These are phyloP conservation scores for Drosophila kikkawai DNA, from an alignment of 1,140 invertebrate species.

Conservation along the genomic window DNA sequence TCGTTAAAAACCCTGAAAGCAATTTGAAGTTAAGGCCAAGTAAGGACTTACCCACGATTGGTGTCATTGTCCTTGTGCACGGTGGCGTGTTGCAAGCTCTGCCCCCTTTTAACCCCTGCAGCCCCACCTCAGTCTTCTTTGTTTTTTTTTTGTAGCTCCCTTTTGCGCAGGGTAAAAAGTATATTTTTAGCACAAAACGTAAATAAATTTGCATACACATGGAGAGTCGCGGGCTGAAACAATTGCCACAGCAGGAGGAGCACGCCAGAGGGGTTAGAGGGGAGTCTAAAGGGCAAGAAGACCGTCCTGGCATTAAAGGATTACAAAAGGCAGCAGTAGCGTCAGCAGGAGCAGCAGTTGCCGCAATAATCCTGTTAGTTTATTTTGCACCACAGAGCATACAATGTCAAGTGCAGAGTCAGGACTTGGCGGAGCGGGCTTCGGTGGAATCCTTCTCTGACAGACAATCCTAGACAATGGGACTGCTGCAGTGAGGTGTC, in stretches of 20 bases:
- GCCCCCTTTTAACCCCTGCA: constrained; percentile 12
- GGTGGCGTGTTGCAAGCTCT: constrained; percentile 62
- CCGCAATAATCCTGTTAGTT: constrained; percentile 77
- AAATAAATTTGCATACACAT: constrained; percentile 79
- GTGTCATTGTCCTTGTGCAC: constrained; percentile 74
- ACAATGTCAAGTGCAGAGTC: constrained; percentile 68
- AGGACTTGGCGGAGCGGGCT: constrained; percentile 1
- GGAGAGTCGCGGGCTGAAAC: constrained; percentile 36
- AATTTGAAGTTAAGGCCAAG: constrained; percentile 44
- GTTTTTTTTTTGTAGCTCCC: constrained; percentile 41
- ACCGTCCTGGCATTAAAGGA: constrained; percentile 63
- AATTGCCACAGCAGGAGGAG: constrained; percentile 35
- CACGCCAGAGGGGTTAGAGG: constrained; percentile 11
- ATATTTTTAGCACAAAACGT: constrained; percentile 75
- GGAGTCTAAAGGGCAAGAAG: constrained; percentile 15
- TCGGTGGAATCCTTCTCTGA: constrained; percentile 36
- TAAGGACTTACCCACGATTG: constrained; percentile 54
- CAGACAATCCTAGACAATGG: constrained; percentile 61
- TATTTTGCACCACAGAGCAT: constrained; percentile 62
- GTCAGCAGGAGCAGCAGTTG: constrained; percentile 53
- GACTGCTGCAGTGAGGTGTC: constrained; percentile 46
- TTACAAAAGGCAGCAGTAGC: constrained; percentile 55
- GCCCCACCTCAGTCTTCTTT: constrained; percentile 49
- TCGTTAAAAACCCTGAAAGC: constrained; percentile 26
- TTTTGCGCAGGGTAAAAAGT: constrained; percentile 35